Base-by-base conservation (phyloP, 2,888 invertebrate genomes). In the Sepioteuthis lessoniana region DNA sequence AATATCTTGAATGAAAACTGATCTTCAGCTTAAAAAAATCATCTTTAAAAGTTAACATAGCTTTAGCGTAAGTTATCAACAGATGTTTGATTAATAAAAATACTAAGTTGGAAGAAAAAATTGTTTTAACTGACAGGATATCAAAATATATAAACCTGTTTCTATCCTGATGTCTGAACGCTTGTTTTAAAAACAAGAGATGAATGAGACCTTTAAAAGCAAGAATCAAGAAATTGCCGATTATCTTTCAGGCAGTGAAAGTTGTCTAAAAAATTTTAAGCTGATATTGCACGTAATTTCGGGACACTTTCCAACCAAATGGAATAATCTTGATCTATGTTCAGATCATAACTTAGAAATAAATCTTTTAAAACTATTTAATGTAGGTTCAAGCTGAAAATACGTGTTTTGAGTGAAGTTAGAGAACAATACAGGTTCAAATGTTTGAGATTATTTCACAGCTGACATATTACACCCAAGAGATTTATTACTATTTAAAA, bases 21-120 rank as follows among this genome's bases (percentile, higher is more conserved):
- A 42, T 42, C 4, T 42, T 42, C 1, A 47, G 19, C 47, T 16
- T 47, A 47, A 16, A 13, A 47, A n/a, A 47, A 47, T 13, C 16
- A 47, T 47, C 19, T 47, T 16, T 60, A 0, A 31, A 19, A 25
- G n/a, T 16, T n/a, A 76, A 76, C 76, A n/a, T 4, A n/a, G 19
- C n/a, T 76, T 76, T 76, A n/a, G n/a, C n/a, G 7, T 16, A n/a
- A n/a, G n/a, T 76, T 76, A 76, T 76, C 76, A 76, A n/a, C 76
- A 76, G 76, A 76, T 76, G 76, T n/a, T 76, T 76, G n/a, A 76
- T 76, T 76, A 76, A n/a, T 76, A n/a, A n/a, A 76, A n/a, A 28
- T 76, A 8, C 1, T 5, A 55, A 21, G 8, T 76, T 76, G 0
- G 10, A 35, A 76, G 13, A n/a, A n/a, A 76, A n/a, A n/a, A n/a